Conservation (phyloP, 1,140 invertebrate genomes). For the Pogonus chalceus region DNA sequence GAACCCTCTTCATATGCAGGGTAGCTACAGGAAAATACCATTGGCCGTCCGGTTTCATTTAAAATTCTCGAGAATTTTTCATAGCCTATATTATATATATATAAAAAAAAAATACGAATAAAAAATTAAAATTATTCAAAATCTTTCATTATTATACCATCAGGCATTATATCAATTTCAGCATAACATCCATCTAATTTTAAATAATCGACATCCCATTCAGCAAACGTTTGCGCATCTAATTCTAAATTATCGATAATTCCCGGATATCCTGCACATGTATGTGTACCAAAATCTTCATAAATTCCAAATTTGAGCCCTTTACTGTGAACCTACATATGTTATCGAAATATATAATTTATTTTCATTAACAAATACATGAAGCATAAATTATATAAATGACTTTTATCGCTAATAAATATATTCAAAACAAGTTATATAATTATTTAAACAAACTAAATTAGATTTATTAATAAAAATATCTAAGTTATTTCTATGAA, state of each 20-base stretch:
- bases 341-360: constrained; percentile 76
- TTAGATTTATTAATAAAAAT: no score
- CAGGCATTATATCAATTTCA: constrained; percentile 44
- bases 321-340: constrained; percentile 66
- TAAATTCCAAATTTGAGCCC: constrained; percentile 84
- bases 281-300: constrained; percentile 73
- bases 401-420: no score
- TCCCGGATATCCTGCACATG: constrained; percentile 79
- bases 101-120: constrained; percentile 1
- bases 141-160: constrained; percentile 30
- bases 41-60: constrained; percentile 69
- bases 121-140: constrained; percentile 3
- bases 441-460: no score
- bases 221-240: constrained; percentile 75
- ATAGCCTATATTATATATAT: constrained; percentile 46
- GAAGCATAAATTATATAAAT: no score
- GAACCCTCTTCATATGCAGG: constrained; percentile 60
- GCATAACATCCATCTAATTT: constrained; percentile 79
- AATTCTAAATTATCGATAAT: constrained; percentile 59
- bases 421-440: no score
- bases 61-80: constrained; percentile 59
- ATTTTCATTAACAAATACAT: no score
- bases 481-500: no score
- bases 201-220: constrained; percentile 81
- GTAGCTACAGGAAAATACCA: constrained; percentile 85